phyloP scores from a whole-genome alignment of 2,888 invertebrate genomes.

The Drosophila buzzatii region DNA sequence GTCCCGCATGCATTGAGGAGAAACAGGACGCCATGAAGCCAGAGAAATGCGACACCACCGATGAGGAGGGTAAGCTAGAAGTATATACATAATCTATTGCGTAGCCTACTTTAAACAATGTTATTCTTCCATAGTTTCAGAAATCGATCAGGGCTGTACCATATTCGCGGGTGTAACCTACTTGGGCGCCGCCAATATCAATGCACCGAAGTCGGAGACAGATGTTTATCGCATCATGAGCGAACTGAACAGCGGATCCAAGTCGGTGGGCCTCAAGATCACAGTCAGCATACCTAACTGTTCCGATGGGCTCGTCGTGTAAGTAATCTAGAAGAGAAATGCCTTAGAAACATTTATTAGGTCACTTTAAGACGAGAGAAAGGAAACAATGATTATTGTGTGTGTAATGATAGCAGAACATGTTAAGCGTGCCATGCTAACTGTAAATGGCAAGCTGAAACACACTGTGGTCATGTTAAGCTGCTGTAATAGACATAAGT shows the following conservation, averaged over 20 bases:
- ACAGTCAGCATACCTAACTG: constrained; percentile 96
- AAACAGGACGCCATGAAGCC: constrained; percentile 93
- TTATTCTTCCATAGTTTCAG: constrained; percentile 87
- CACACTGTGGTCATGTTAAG: neutral
- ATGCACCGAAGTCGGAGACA: constrained; percentile 95
- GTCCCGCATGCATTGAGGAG: constrained; percentile 86
- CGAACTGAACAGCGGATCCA: constrained; percentile 91
- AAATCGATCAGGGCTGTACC: constrained; percentile 95
- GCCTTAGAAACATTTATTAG: neutral
- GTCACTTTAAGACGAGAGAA: neutral
- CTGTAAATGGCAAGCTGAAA: neutral
- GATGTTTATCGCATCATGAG: constrained; percentile 98
- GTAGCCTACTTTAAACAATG: neutral
- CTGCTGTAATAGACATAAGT: neutral
- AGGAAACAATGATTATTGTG: too few species aligned
- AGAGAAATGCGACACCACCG: constrained; percentile 89
- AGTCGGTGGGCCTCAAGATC: constrained; percentile 91
- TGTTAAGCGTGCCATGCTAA: neutral
- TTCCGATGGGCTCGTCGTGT: constrained; percentile 97
- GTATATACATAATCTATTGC: neutral
- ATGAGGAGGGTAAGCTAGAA: constrained; percentile 89
- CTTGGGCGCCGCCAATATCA: constrained; percentile 95
- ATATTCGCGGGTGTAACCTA: constrained; percentile 97
- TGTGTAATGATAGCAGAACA: too few species aligned
- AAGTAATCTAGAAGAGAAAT: constrained; percentile 84